These are phyloP conservation scores for Micropoecilia bifurca DNA, from an alignment of 2,797 vertebrate genomes.

Conservation along the genomic window DNA sequence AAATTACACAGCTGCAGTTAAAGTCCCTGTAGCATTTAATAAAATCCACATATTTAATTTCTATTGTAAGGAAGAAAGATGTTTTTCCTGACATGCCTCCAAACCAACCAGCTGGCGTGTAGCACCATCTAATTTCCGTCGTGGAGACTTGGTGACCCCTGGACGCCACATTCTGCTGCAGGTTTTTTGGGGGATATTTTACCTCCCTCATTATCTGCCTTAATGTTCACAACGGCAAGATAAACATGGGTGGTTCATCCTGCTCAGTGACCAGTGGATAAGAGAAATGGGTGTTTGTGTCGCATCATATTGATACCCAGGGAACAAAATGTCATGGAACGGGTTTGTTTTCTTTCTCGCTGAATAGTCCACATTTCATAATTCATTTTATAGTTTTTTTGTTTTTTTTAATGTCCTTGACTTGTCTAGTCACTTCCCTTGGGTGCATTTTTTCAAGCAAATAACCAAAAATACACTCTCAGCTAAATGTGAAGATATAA, in stretches of 20 bases:
- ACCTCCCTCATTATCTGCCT: neutral
- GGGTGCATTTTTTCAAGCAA: neutral
- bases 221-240: neutral
- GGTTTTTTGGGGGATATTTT: neutral
- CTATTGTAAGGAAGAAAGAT: neutral
- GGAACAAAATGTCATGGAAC: neutral
- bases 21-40: neutral
- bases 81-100: neutral
- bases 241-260: neutral
- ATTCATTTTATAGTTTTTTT: neutral
- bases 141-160: neutral
- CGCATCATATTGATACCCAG: neutral
- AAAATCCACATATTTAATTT: neutral
- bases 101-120: neutral
- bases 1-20: neutral
- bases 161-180: neutral
- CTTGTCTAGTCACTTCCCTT: neutral
- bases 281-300: neutral
- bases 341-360: neutral
- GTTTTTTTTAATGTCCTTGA: neutral
- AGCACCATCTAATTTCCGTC: neutral
- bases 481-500: neutral
- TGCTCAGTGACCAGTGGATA: conserved; percentile 1
- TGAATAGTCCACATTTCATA: neutral
- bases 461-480: neutral